phyloP scores from a whole-genome alignment of 1,140 invertebrate species.

The Diorhabda elongata region DNA sequence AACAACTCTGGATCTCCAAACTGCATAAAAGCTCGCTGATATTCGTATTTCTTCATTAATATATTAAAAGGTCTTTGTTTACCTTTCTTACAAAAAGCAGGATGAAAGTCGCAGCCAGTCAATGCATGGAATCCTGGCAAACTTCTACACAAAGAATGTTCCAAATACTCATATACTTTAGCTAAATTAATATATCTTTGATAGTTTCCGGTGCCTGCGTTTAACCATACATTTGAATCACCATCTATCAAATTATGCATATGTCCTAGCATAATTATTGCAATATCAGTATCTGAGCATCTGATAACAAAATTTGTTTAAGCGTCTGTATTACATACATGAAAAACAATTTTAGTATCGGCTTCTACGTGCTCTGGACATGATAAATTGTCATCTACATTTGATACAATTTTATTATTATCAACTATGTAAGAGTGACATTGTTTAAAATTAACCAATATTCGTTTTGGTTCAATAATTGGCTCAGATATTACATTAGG shows the following conservation, averaged over 20 bases:
- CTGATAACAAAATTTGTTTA: conserved; percentile 19
- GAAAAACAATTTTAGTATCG: conserved; percentile 21
- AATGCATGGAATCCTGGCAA: too few species aligned
- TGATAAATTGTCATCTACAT: conserved; percentile 7
- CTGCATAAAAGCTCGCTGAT: conserved; percentile 3
- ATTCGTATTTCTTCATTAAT: conserved; percentile 20
- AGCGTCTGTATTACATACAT: neutral
- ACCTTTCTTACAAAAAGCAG: too few species aligned
- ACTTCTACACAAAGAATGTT: too few species aligned
- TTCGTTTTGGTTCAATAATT: too few species aligned
- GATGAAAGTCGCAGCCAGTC: too few species aligned
- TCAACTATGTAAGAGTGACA: too few species aligned
- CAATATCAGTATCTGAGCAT: conserved; percentile 26
- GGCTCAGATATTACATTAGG: too few species aligned
- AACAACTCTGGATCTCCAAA: too few species aligned
- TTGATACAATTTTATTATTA: too few species aligned
- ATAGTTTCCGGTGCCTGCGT: conserved; percentile 32
- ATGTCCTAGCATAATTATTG: conserved; percentile 36
- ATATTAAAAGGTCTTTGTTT: neutral
- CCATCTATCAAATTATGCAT: conserved; percentile 35
- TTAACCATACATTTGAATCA: conserved; percentile 28
- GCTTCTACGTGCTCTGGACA: conserved; percentile 39
- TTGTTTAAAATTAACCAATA: too few species aligned
- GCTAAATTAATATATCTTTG: conserved; percentile 32
- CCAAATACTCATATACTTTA: neutral